Evolutionary conservation across 2,113 vertebrate genomes (phyloP), one percentile per base, ranked within the genome.

Genomic region (Xenopus laevis): DNA sequence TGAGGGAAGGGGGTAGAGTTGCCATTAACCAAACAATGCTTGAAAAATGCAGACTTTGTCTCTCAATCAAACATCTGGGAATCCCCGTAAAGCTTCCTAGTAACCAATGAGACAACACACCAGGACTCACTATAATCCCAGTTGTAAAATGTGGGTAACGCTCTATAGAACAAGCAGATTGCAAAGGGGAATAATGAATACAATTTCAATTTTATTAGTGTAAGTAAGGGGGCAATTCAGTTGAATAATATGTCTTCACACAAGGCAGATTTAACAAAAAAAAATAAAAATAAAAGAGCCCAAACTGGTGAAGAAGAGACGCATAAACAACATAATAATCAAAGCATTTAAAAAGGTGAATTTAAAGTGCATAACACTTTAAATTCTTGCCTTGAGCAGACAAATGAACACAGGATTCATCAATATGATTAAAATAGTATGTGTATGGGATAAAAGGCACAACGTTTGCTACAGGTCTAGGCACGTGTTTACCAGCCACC

Each of bases 61-160:
- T 74, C 27, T 77, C 59, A 63, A n/a, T 15, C 13, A 78, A 82
- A 79, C 81, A 80, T 76, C 79, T 84, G 77, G 77, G 71, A 27
- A 46, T 53, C 77, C 16, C 0, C 15, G 10, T 68, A 76, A 52
- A 11, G 66, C 66, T 65, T 84, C 70, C 74, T 71, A 78, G 20
- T 71, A 82, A 71, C 40, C 81, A 74, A 27, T 13, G 65, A 80
- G 65, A 74, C 45, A 71, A 71, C 68, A 47, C 59, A 55, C 72
- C 71, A 61, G 77, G 72, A 60, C 75, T 45, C 30, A 79, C 27
- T 8, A 10, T 71, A 57, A 33, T 58, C 74, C 81, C 78, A 83
- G 77, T 69, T 79, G 73, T 78, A 16, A 57, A 55, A 64, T 53
- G 61, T n/a, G 1, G 52, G 71, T 64, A 69, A 71, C 2, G 75